Evolutionary conservation across 2,888 invertebrate genomes (phyloP), one percentile per base, ranked within the genome.

Genomic region (Ischnus inquisitorius): DNA sequence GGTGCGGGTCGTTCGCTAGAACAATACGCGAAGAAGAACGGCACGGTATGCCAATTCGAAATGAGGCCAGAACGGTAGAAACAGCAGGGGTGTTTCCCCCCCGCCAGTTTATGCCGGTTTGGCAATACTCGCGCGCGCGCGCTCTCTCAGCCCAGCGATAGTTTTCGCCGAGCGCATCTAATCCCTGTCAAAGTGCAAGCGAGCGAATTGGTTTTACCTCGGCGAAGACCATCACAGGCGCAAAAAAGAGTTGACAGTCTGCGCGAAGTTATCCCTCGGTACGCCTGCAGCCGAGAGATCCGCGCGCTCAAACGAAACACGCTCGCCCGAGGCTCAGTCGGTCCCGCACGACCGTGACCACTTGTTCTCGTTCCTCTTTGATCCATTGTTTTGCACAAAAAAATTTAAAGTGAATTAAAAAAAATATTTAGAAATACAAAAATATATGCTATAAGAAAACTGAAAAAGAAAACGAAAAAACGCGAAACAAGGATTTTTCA

Each of bases 61-160:
- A 91, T 91, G 92, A 90, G 93, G 92, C 91, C 93, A 92, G 89
- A 91, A 90, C 89, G 89, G 90, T 88, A 89, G 89, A 89, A 83
- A 84, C 81, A 84, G 84, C 83, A 84, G 82, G 62, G 64, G 78
- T 72, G 6, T 19, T 19, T 1, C 4, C 14, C 12, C 85, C 85
- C 82, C 80, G 84, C 87, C 78, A 85, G 79, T 87, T 34, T 86
- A 78, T 86, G 85, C 78, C 72, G 34, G 79, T 64, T 84, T 82
- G 81, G 84, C 81, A 84, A 87, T 88, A 84, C 86, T 1, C 34
- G 2, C 87, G 86, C 86, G 84, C 84, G 85, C 83, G 79, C 79
- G 84, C 83, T 75, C 76, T 80, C 65, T 80, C 82, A 84, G 82
- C 84, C 83, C 84, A 80, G 77, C 79, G 46, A 76, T 77, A 64